Conservation (phyloP, 2,888 invertebrate species). For the Acleris emargana region DNA sequence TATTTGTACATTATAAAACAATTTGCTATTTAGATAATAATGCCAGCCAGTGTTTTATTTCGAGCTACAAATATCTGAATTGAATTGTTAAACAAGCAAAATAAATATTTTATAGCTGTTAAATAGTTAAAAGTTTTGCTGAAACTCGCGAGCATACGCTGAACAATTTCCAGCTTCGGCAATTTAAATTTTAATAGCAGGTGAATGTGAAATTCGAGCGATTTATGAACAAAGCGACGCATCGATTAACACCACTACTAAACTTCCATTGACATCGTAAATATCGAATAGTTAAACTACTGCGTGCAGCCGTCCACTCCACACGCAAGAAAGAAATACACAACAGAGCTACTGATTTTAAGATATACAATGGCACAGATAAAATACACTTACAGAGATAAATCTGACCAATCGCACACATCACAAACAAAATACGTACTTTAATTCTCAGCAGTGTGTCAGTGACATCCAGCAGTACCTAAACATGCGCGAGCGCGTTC, state of each 20-base stretch:
- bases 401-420: not conserved
- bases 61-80: not conserved
- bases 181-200: slow-evolving; percentile 18
- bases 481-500: no score
- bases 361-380: not conserved
- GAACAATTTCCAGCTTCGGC: slow-evolving; percentile 20
- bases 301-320: slow-evolving; percentile 59
- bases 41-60: not conserved
- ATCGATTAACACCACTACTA: slow-evolving; percentile 39
- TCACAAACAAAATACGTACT: no score
- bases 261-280: slow-evolving; percentile 60
- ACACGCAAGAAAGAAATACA: not conserved
- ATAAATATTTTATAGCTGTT: not conserved
- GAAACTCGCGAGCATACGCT: slow-evolving; percentile 14
- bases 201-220: slow-evolving; percentile 15
- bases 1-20: no score
- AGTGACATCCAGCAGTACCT: no score
- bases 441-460: no score
- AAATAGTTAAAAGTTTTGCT: slow-evolving; percentile 8
- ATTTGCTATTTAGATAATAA: not conserved
- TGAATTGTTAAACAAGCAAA: not conserved
- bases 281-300: slow-evolving; percentile 52
- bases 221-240: slow-evolving; percentile 32
- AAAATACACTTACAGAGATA: not conserved
- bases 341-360: not conserved